Evolutionary conservation across 2,113 vertebrate species (phyloP), one percentile per base, ranked within the genome.

Genomic region (Chlorocebus sabaeus): DNA sequence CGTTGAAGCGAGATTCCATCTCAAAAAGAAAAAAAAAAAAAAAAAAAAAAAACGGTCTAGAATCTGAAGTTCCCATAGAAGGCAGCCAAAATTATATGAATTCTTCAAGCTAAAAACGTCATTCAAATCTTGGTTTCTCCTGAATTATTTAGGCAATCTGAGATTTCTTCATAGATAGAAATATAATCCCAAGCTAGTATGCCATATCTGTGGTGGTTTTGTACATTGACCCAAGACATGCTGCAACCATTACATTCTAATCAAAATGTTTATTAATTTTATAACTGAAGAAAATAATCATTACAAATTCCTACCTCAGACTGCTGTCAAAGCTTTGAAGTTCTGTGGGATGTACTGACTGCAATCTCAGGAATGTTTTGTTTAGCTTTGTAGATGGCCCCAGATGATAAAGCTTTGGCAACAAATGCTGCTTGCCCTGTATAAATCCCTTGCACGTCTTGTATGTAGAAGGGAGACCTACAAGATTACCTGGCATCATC

Each of bases 281-380:
- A 12, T 52, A 50, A 95, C 18, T n/a, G 45, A 76, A 73, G 91
- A 92, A 95, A 90, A 87, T 25, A 55, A 89, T 96, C 45, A 73
- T 57, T 82, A 50, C 8, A 52, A 43, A 90, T 86, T 35, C 64
- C 72, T 27, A 79, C 35, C 61, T 81, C 35, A 45, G 52, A 50
- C 6, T 95, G 57, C 45, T 83, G 30, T 52, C 50, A 80, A 35
- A 78, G 57, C 27, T 85, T 8, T 72, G 52, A 79, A 86, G 48
- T 81, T 79, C 52, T 59, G 57, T 22, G 90, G 32, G 38, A 70
- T 79, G 14, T 23, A 68, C 32, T 68, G 40, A 68, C 38, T 57
- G 20, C 5, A 68, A 81, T 72, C 45, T 92, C 75, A 90, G 61
- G 78, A 35, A 68, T 55, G 20, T 64, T 95, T 84, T 91, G 20